These are phyloP conservation scores for Saguinus imperator DNA, from an alignment of 2,113 vertebrate species.

Conservation along the genomic window DNA sequence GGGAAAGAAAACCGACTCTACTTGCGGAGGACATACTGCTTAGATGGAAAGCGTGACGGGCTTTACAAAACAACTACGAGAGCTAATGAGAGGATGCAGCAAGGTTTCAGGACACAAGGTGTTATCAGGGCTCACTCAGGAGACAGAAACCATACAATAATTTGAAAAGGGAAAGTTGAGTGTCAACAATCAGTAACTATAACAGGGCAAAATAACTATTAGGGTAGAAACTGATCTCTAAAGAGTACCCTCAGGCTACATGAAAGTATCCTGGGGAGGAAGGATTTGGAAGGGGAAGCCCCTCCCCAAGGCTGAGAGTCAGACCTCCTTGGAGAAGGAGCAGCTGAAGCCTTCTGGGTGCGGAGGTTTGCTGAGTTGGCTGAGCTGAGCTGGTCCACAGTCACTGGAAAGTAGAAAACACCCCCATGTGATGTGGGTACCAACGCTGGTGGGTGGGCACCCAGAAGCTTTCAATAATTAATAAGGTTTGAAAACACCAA, in stretches of 20 bases:
- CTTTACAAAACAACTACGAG: background rate
- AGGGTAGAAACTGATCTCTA: background rate
- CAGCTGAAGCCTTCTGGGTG: background rate
- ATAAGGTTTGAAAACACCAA: background rate
- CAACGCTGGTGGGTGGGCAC: background rate
- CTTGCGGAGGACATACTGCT: background rate
- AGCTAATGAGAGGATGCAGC: background rate
- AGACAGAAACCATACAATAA: background rate
- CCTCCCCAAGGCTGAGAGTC: background rate
- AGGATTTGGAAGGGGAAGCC: background rate
- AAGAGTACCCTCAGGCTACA: background rate
- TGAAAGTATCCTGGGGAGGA: background rate
- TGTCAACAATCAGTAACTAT: background rate
- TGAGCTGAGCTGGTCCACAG: background rate
- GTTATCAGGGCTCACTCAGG: background rate
- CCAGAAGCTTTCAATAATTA: background rate
- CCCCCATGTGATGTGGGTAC: background rate
- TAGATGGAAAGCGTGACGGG: no score
- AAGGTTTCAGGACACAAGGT: background rate
- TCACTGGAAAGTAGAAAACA: background rate
- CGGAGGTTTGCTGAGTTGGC: fast-evolving
- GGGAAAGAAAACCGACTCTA: background rate
- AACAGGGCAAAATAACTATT: no score
- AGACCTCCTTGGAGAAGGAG: background rate
- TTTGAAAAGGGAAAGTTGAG: background rate